Evolutionary conservation across 2,888 invertebrate genomes (phyloP).

Genomic region (Camptogramma bilineatum): DNA sequence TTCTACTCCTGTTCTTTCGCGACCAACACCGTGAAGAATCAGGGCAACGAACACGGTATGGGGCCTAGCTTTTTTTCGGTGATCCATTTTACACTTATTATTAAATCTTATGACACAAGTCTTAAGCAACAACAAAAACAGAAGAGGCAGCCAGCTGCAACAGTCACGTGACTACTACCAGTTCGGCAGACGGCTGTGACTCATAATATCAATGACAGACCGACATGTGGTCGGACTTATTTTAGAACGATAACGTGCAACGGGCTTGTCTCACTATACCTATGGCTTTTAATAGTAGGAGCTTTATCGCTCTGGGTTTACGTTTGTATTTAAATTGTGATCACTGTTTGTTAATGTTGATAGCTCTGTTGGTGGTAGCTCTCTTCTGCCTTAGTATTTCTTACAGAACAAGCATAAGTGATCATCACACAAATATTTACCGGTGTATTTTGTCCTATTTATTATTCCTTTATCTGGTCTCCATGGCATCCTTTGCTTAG

Average conservation of each 20-base stretch:
- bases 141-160: constrained; percentile 13
- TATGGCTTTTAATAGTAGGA: background rate
- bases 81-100: background rate
- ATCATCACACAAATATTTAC: too few species aligned
- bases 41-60: too few species aligned
- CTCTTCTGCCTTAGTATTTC: too few species aligned
- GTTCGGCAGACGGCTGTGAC: constrained; percentile 56
- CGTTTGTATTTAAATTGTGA: background rate
- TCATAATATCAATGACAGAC: constrained; percentile 64
- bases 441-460: too few species aligned
- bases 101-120: background rate
- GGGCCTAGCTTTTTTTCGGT: too few species aligned
- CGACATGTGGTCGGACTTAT: constrained; percentile 49
- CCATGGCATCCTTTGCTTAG: too few species aligned
- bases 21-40: too few species aligned
- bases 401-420: too few species aligned
- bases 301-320: background rate
- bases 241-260: constrained; percentile 53
- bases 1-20: too few species aligned
- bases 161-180: constrained; percentile 34
- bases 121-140: background rate
- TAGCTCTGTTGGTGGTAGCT: too few species aligned
- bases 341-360: background rate
- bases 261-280: constrained; percentile 9
- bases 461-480: too few species aligned